Conservation (phyloP, 2,113 vertebrate species). For the Microtus oregoni region DNA sequence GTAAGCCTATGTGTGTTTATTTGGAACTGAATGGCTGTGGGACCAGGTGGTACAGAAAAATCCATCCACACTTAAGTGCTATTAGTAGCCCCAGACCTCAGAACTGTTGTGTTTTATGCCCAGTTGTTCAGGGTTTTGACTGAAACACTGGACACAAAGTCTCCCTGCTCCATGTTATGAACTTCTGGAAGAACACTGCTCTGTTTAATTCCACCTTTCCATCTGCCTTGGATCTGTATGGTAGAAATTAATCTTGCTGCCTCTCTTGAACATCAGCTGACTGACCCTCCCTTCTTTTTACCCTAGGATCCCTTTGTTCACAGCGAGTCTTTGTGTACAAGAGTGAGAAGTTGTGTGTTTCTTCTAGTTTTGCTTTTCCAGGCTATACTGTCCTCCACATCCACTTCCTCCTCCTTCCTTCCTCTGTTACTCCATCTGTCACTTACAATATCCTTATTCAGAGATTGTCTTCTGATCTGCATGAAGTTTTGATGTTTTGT, state of each 20-base stretch:
- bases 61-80: no score
- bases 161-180: background rate
- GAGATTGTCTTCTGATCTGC: background rate
- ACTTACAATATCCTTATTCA: background rate
- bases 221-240: background rate
- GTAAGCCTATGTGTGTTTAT: no score
- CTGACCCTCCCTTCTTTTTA: background rate
- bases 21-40: no score
- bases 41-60: no score
- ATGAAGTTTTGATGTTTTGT: background rate
- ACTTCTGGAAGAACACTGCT: background rate
- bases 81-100: background rate
- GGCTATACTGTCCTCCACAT: background rate
- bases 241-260: no score
- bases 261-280: background rate
- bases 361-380: background rate
- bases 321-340: background rate
- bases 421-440: background rate
- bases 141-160: background rate
- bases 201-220: background rate
- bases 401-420: background rate
- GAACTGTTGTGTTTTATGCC: background rate
- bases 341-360: background rate
- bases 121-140: background rate
- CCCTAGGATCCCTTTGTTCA: background rate